Evolutionary conservation across 2,888 invertebrate genomes (phyloP).

Genomic region (Diachrysia chrysitis): DNA sequence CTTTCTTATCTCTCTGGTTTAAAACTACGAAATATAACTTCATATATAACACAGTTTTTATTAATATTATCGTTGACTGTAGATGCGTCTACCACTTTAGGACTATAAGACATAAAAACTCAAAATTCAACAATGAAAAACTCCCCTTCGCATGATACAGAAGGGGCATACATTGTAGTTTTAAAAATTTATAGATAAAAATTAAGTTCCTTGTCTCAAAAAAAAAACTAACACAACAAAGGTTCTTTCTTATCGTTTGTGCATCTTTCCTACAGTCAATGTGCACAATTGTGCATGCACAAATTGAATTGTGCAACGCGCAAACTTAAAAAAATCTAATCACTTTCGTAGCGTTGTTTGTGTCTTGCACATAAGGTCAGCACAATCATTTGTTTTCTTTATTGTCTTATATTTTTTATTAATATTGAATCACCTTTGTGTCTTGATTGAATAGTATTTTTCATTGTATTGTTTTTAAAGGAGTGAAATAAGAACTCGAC

Average conservation of each 20-base stretch:
- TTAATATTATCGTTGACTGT: no score
- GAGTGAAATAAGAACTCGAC: constrained; percentile 32
- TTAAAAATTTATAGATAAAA: neutral
- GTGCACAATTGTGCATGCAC: constrained; percentile 2
- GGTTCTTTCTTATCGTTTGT: neutral
- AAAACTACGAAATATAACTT: no score
- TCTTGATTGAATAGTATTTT: neutral
- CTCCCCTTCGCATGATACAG: neutral
- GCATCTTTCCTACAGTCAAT: neutral
- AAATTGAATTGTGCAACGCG: neutral
- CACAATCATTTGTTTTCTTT: neutral
- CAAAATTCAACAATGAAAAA: no score
- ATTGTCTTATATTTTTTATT: no score
- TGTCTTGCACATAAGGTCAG: neutral
- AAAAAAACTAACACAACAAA: neutral
- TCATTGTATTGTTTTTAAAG: neutral
- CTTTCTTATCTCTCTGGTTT: no score
- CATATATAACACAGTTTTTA: no score
- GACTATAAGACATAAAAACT: no score
- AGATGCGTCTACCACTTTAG: no score
- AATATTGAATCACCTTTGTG: no score
- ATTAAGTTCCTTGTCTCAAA: neutral
- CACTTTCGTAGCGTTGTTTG: neutral
- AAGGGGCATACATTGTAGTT: neutral
- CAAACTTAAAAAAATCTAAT: neutral